phyloP scores from a whole-genome alignment of 2,888 invertebrate species.

The Cylindroiulus punctatus region DNA sequence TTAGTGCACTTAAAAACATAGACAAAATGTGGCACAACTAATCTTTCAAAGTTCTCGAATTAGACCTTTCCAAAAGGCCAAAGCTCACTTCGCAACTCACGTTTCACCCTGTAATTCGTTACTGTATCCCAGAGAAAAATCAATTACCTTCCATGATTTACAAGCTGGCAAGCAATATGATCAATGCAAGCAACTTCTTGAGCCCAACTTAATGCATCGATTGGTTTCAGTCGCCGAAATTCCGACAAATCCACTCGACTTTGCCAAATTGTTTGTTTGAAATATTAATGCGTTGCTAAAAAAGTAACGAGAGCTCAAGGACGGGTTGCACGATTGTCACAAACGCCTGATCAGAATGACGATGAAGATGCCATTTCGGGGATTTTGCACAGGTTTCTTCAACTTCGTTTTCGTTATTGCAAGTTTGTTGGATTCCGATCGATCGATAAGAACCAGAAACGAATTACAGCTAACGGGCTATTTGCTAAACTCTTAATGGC shows the following conservation, averaged over 20 bases:
- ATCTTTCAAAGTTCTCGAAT: too few species aligned
- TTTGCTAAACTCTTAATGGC: neutral
- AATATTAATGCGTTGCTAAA: neutral
- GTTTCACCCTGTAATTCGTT: neutral
- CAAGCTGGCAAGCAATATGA: neutral
- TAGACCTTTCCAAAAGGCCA: neutral
- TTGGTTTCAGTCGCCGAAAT: neutral
- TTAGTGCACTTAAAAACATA: too few species aligned
- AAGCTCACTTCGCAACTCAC: too few species aligned
- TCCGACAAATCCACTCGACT: neutral
- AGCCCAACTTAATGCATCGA: neutral
- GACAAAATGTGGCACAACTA: too few species aligned
- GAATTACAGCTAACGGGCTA: neutral
- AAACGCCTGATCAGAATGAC: neutral
- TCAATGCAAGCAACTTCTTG: neutral
- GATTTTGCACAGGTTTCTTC: neutral
- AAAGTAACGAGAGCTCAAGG: neutral
- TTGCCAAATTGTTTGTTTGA: neutral
- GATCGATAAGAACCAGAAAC: neutral
- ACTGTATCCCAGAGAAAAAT: neutral
- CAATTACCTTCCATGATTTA: slow-evolving; percentile 19
- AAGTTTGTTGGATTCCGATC: neutral
- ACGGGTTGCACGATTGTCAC: neutral
- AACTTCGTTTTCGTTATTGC: neutral
- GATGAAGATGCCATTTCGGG: neutral